Evolutionary conservation across 2,888 invertebrate species (phyloP).

Genomic region (Hirtodrosophila histrioides): DNA sequence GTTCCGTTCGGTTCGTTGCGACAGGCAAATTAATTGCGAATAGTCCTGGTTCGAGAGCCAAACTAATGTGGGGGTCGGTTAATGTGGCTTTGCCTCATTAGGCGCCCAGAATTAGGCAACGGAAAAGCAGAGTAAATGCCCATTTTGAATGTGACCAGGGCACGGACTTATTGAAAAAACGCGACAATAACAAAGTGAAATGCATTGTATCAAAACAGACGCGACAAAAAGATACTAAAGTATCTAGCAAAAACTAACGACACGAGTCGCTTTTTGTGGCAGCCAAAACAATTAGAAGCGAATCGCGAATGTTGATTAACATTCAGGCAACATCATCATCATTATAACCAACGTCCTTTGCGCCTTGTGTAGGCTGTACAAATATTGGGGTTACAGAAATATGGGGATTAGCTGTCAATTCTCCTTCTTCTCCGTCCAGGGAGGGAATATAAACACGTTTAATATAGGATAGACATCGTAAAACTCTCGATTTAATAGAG

Average conservation of each 20-base stretch:
- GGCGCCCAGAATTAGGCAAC: conserved; percentile 54
- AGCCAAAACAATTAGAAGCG: conserved; percentile 4
- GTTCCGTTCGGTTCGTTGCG: conserved; percentile 12
- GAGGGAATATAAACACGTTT: too few relatives aligned
- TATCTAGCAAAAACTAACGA: conserved; percentile 23
- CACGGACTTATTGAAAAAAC: conserved; percentile 26
- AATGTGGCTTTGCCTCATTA: conserved; percentile 64
- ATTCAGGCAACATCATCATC: conserved; percentile 1
- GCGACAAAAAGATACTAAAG: conserved; percentile 7
- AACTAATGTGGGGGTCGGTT: conserved; percentile 64
- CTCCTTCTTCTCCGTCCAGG: not conserved
- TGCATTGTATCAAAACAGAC: conserved; percentile 10
- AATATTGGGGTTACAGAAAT: not conserved
- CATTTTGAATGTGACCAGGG: conserved; percentile 19
- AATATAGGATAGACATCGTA: not conserved
- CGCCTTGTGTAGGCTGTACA: conserved; percentile 21
- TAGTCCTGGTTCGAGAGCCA: conserved; percentile 12
- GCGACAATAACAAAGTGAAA: conserved; percentile 9
- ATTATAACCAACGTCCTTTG: conserved; percentile 21
- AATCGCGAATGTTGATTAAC: too few relatives aligned
- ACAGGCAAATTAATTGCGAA: conserved; percentile 53
- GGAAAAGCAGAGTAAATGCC: conserved; percentile 22
- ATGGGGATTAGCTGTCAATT: conserved; percentile 22
- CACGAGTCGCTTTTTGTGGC: conserved; percentile 13
- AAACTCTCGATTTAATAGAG: too few relatives aligned